Evolutionary conservation across 2,797 vertebrate species (phyloP).

Genomic region (Alauda arvensis): DNA sequence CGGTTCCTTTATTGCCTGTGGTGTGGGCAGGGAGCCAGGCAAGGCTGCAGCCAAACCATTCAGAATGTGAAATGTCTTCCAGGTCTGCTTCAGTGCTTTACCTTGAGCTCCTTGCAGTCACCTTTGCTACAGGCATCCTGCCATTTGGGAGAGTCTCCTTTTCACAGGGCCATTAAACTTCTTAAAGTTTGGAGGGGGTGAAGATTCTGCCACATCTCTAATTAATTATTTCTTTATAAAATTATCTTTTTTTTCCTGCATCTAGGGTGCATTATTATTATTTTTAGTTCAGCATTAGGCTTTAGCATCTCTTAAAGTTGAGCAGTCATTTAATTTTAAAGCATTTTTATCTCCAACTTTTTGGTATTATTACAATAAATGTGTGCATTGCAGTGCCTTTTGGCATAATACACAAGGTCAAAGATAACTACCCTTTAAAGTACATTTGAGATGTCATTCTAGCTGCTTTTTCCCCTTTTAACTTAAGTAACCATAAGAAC

Average conservation of each 20-base stretch:
- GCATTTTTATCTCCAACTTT: not conserved
- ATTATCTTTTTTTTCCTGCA: not conserved
- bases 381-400: not conserved
- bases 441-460: not conserved
- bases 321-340: not conserved
- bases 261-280: not conserved
- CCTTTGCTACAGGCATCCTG: not conserved
- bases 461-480: not conserved
- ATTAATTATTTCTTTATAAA: constrained; percentile 1
- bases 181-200: not conserved
- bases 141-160: not conserved
- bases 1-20: not conserved
- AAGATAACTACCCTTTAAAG: not conserved
- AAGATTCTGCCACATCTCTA: not conserved
- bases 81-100: not conserved
- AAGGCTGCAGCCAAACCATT: not conserved
- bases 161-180: not conserved
- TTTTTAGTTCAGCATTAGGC: not conserved
- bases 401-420: not conserved
- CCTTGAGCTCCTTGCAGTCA: not conserved
- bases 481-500: not conserved
- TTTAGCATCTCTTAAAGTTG: not conserved
- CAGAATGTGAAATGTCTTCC: not conserved
- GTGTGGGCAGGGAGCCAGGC: not conserved
- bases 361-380: not conserved